phyloP scores from a whole-genome alignment of 2,797 vertebrate species.

The Sphenopsis melanotis region DNA sequence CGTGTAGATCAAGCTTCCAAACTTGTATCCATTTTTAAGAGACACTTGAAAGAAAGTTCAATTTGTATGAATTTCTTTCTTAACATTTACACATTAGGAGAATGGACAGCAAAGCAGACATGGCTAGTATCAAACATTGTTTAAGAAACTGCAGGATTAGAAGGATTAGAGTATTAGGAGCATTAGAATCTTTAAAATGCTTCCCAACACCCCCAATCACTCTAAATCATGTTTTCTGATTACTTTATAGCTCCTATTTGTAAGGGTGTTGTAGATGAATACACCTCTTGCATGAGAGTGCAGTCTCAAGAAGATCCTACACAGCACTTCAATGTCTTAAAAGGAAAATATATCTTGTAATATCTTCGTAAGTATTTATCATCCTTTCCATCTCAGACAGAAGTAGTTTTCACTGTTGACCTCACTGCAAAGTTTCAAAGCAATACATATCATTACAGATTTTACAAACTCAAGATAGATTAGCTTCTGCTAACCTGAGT shows the following conservation, averaged over 20 bases:
- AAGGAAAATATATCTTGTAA: neutral
- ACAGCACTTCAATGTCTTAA: neutral
- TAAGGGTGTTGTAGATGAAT: neutral
- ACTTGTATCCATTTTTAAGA: neutral
- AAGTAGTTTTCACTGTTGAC: neutral
- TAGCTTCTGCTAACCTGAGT: neutral
- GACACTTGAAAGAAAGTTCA: neutral
- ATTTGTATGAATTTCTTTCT: neutral
- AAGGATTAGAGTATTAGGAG: neutral
- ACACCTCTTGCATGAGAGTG: neutral
- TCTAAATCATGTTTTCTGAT: neutral
- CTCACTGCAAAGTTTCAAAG: neutral
- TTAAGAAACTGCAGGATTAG: neutral
- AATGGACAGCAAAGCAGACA: fast-evolving
- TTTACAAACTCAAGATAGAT: neutral
- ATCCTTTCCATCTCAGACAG: neutral
- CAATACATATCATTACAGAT: neutral
- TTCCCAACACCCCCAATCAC: neutral
- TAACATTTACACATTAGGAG: neutral
- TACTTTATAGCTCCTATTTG: neutral
- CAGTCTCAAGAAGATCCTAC: neutral
- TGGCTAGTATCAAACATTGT: neutral
- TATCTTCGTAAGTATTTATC: neutral
- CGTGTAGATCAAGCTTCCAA: neutral
- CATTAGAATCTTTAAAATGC: neutral